phyloP scores from a whole-genome alignment of 2,888 invertebrate species.

The Iphiclides podalirius region DNA sequence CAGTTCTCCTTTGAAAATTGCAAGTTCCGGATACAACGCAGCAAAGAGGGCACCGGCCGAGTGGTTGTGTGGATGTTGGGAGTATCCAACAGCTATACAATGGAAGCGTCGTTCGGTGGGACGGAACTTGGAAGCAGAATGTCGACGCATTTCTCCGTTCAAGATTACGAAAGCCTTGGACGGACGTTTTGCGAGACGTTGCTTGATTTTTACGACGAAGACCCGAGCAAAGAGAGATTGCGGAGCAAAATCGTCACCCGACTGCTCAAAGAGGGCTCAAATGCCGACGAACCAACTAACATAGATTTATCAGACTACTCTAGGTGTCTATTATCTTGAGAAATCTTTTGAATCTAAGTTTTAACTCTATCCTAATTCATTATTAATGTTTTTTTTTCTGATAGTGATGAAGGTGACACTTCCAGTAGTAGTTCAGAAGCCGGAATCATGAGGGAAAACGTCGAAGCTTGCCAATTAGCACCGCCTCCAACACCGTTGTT shows the following conservation, averaged over 20 bases:
- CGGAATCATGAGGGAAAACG: conserved; percentile 74
- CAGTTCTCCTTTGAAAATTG: conserved; percentile 97
- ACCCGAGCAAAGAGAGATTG: conserved; percentile 89
- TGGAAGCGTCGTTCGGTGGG: conserved; percentile 97
- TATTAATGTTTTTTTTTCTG: too few species aligned
- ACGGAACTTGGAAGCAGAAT: conserved; percentile 89
- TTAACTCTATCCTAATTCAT: conserved; percentile 1
- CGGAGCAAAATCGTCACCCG: conserved; percentile 90
- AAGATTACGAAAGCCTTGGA: conserved; percentile 85
- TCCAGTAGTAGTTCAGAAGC: conserved; percentile 86
- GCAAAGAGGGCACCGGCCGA: conserved; percentile 96
- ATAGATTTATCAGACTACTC: conserved; percentile 93
- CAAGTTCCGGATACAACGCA: conserved; percentile 95
- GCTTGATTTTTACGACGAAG: conserved; percentile 93
- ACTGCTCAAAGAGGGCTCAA: conserved; percentile 90
- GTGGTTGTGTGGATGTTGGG: conserved; percentile 98
- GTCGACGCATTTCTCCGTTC: conserved; percentile 91
- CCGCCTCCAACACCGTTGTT: conserved; percentile 87
- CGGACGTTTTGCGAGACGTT: conserved; percentile 95
- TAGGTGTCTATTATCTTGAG: too few species aligned
- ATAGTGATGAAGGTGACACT: conserved; percentile 89
- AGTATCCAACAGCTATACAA: conserved; percentile 95
- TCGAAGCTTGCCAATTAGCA: conserved; percentile 68
- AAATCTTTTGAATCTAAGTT: conserved; percentile 47
- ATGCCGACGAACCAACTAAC: conserved; percentile 93